Percentiles rank a stretch among this genome's conserved stretches.
These are phyloP conservation scores for Brachynemurus nebulosus DNA, from an alignment of 2,888 invertebrate genomes.

Conservation along the genomic window DNA sequence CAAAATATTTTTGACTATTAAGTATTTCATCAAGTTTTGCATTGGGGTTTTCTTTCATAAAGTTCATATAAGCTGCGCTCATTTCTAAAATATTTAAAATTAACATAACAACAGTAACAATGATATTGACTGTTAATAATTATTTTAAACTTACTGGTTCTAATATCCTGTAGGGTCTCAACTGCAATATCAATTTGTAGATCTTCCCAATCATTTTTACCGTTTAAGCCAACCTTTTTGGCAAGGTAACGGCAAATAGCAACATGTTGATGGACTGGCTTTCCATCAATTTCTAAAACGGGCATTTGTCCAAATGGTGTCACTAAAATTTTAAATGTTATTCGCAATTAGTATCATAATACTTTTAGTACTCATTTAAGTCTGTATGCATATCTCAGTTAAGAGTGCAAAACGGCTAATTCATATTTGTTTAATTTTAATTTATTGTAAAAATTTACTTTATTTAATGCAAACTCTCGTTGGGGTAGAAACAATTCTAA, in stretches of 20 bases:
- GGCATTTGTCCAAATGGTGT: slow-evolving; percentile 44
- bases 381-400: too few species aligned
- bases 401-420: too few species aligned
- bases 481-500: too few species aligned
- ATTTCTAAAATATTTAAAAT: slow-evolving; percentile 25
- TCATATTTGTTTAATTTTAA: too few species aligned
- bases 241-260: slow-evolving; percentile 43
- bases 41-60: too few species aligned
- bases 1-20: slow-evolving; percentile 36
- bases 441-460: too few species aligned
- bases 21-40: slow-evolving; percentile 32
- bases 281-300: slow-evolving; percentile 43
- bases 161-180: slow-evolving; percentile 39
- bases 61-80: slow-evolving; percentile 39
- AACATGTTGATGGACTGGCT: slow-evolving; percentile 37
- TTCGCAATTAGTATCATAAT: too few species aligned
- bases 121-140: too few species aligned
- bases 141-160: too few species aligned
- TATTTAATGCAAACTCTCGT: too few species aligned
- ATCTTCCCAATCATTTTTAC: slow-evolving; percentile 40
- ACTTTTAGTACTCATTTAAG: too few species aligned
- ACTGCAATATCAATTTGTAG: slow-evolving; percentile 41
- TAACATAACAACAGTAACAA: background rate
- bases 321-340: too few species aligned
- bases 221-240: slow-evolving; percentile 35